A percentile compares a stretch with the other conserved stretches of the same genome.
Conservation (phyloP, 2,888 invertebrate genomes). For the Drosophila longiperda region DNA sequence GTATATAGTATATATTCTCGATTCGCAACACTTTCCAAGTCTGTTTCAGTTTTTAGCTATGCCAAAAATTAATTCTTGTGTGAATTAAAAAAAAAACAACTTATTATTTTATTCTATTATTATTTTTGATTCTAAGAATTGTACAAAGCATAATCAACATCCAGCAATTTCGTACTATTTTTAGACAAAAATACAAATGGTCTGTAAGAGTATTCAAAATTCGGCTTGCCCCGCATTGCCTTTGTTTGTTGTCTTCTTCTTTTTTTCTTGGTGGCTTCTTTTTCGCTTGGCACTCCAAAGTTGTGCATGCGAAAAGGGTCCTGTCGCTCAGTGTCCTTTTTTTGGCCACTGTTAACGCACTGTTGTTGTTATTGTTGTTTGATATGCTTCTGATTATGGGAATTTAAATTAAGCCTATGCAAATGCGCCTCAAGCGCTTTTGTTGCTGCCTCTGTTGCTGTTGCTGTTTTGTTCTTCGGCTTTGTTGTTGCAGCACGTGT, state of each 20-base stretch:
- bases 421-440: slow-evolving; percentile 74
- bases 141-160: not conserved
- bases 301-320: slow-evolving; percentile 65
- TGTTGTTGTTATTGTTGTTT: slow-evolving; percentile 48
- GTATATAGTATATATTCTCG: not conserved
- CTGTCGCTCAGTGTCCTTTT: slow-evolving; percentile 69
- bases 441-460: slow-evolving; percentile 43
- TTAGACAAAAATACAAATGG: not conserved
- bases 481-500: slow-evolving; percentile 53
- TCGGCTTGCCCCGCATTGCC: not conserved
- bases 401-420: slow-evolving; percentile 82
- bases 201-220: not conserved
- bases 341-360: slow-evolving; percentile 35
- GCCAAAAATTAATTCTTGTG: not conserved
- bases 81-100: too few relatives aligned
- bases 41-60: not conserved
- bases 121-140: not conserved
- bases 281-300: slow-evolving; percentile 39
- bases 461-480: slow-evolving; percentile 11
- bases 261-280: slow-evolving; percentile 3
- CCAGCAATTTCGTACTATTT: not conserved
- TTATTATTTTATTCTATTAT: not conserved
- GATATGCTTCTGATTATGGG: slow-evolving; percentile 72
- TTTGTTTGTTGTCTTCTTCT: not conserved
- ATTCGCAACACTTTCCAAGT: not conserved